phyloP scores from a whole-genome alignment of 35 echinoderm and acorn worm species.

The Ophioderma brevispina region DNA sequence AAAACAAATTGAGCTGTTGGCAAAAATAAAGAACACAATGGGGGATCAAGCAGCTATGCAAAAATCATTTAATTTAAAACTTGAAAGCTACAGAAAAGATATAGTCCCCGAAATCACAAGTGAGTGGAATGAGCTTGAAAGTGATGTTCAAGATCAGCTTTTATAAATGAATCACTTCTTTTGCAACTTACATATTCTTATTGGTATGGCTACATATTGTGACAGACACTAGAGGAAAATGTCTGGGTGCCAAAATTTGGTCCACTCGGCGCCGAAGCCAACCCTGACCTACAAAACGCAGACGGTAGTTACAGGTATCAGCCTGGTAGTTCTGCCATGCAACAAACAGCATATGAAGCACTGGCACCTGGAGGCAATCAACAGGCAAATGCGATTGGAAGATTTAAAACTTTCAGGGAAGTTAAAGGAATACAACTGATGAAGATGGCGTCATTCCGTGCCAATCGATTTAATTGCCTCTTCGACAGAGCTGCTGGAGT shows the following conservation, averaged over 20 bases:
- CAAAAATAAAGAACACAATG: slow-evolving; percentile 32
- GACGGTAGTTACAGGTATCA: slow-evolving; percentile 5
- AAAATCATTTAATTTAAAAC: slow-evolving; percentile 26
- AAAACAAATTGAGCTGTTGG: not conserved
- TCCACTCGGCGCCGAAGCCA: not conserved
- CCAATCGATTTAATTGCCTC: not conserved
- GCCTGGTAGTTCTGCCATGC: slow-evolving; percentile 12
- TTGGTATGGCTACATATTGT: slow-evolving; percentile 41
- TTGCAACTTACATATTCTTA: slow-evolving; percentile 28
- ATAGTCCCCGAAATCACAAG: slow-evolving; percentile 12
- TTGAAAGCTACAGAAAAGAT: slow-evolving; percentile 1
- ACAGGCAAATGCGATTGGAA: not conserved
- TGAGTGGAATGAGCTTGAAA: not conserved
- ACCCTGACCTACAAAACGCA: not conserved
- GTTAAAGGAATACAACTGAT: not conserved
- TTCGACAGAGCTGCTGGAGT: not conserved
- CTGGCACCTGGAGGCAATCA: slow-evolving; percentile 37
- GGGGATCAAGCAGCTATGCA: slow-evolving; percentile 41
- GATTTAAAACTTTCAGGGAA: not conserved
- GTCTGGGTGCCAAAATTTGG: not conserved
- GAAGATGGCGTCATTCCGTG: not conserved
- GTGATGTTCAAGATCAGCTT: not conserved
- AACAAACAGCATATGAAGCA: slow-evolving; percentile 30
- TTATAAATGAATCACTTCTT: slow-evolving; percentile 34
- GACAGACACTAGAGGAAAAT: slow-evolving; percentile 7